Percentiles rank a stretch among this genome's conserved stretches.
phyloP scores from a whole-genome alignment of 1,140 invertebrate species.

The Globodera rostochiensis region DNA sequence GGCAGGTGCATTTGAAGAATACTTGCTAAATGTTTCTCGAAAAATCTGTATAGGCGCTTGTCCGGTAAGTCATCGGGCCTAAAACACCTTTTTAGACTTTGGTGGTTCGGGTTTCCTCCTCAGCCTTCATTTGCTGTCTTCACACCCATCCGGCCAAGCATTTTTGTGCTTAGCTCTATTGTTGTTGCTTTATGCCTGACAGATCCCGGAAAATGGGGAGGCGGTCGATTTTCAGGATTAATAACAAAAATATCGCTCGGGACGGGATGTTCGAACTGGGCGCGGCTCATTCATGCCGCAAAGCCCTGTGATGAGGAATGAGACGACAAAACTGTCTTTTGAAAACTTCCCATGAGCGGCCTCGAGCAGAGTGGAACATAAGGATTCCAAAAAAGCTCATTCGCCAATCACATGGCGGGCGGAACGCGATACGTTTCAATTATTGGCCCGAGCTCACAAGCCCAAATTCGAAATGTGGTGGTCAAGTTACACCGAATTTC shows the following conservation, averaged over 20 bases:
- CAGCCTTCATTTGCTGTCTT: not conserved
- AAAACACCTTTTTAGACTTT: too few species aligned
- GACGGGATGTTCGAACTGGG: not conserved
- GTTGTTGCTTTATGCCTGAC: not conserved
- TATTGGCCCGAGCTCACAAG: not conserved
- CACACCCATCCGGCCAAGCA: not conserved
- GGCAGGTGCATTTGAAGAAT: too few species aligned
- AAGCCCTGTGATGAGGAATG: not conserved
- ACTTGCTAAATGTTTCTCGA: too few species aligned
- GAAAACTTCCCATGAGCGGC: not conserved
- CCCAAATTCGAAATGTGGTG: not conserved
- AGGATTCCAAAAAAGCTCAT: not conserved
- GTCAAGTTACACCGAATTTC: conserved; percentile 14
- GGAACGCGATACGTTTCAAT: not conserved
- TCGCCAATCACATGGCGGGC: not conserved
- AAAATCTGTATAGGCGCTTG: not conserved
- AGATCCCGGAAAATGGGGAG: not conserved
- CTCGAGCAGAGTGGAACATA: not conserved
- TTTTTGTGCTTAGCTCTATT: not conserved
- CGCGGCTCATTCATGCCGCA: not conserved
- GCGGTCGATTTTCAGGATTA: not conserved
- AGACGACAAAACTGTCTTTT: not conserved
- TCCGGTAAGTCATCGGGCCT: not conserved
- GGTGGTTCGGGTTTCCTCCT: not conserved
- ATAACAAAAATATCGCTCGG: not conserved